Conservation (phyloP, 2,113 vertebrate species). For the Guaruba guarouba region DNA sequence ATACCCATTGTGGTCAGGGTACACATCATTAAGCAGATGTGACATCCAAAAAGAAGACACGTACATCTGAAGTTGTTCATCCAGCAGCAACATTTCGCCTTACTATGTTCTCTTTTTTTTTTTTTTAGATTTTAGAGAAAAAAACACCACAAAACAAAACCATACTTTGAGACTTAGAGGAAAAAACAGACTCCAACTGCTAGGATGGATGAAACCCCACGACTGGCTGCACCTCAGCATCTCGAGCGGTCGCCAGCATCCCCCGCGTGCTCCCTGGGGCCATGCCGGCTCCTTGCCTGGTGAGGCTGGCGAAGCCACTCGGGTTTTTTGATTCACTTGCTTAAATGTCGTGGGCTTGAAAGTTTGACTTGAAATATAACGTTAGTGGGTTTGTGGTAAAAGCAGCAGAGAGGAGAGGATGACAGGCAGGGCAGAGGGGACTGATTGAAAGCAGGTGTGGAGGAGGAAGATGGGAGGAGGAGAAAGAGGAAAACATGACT, state of each 20-base stretch:
- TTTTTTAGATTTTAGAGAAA: neutral
- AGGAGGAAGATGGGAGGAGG: constrained; percentile 61
- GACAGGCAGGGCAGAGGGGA: constrained; percentile 63
- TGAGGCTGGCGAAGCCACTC: rapidly evolving
- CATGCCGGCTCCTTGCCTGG: neutral
- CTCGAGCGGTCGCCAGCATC: neutral
- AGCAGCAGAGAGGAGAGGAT: constrained; percentile 52
- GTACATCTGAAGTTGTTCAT: constrained; percentile 26
- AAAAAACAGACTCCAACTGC: neutral
- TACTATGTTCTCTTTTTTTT: neutral
- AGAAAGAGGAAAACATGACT: constrained; percentile 51
- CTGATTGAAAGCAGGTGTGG: constrained; percentile 64
- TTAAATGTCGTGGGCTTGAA: constrained; percentile 39
- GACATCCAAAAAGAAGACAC: neutral
- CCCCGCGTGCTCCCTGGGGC: rapidly evolving
- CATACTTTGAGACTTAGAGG: neutral
- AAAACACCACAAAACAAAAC: neutral
- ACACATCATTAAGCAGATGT: neutral
- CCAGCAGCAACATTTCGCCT: constrained; percentile 33
- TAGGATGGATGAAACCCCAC: neutral
- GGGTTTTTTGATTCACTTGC: neutral
- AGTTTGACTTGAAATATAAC: constrained; percentile 61
- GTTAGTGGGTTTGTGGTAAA: constrained; percentile 62
- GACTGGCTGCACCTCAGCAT: neutral
- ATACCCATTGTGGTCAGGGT: neutral